Evolutionary conservation across 2,113 vertebrate genomes (phyloP).

Genomic region (Myotis yumanensis): DNA sequence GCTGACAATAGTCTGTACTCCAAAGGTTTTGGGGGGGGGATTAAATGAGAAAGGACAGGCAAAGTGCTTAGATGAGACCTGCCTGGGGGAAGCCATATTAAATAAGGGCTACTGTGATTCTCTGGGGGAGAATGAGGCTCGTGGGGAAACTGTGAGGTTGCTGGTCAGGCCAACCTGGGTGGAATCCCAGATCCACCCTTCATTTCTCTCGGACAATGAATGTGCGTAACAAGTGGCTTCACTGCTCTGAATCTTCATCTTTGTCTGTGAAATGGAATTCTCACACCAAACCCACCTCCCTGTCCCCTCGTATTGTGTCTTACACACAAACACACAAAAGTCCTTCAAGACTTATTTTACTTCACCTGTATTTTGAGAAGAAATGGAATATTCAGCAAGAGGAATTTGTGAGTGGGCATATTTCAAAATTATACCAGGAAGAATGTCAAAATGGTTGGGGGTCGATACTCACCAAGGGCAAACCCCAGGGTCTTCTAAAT

Average conservation of each 20-base stretch:
- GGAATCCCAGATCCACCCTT: background rate
- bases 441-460: background rate
- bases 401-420: background rate
- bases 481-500: background rate
- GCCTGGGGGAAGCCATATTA: background rate
- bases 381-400: background rate
- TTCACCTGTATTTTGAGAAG: conserved; percentile 20
- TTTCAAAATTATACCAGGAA: background rate
- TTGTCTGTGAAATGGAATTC: background rate
- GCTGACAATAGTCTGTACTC: background rate
- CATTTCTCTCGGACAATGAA: background rate
- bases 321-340: background rate
- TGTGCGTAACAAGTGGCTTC: background rate
- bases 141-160: background rate
- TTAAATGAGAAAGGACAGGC: background rate
- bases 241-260: background rate
- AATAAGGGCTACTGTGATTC: background rate
- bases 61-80: background rate
- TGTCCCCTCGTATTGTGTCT: background rate
- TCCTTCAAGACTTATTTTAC: background rate
- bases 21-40: background rate
- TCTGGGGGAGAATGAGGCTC: background rate
- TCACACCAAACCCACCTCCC: background rate
- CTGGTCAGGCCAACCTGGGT: background rate
- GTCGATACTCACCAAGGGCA: background rate